These are phyloP conservation scores for Zaprionus ghesquierei DNA, from an alignment of 1,140 invertebrate species.

Conservation along the genomic window DNA sequence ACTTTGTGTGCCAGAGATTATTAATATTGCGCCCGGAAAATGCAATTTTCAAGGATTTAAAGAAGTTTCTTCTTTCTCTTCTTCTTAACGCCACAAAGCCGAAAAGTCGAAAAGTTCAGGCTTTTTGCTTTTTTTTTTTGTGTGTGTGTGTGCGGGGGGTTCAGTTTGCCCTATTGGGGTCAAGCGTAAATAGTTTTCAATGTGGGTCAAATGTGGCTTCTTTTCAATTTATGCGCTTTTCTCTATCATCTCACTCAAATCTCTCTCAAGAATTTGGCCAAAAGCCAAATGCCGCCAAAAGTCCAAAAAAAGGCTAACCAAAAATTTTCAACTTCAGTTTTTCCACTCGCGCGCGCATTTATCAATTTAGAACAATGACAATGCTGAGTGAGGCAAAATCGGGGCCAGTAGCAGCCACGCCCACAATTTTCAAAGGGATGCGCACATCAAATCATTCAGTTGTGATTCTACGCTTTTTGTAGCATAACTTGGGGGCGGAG, in stretches of 20 bases:
- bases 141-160: too few relatives aligned
- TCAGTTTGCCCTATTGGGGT: slow-evolving; percentile 14
- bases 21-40: slow-evolving; percentile 45
- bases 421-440: neutral
- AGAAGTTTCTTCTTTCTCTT: slow-evolving; percentile 6
- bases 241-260: slow-evolving; percentile 26
- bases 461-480: slow-evolving; percentile 19
- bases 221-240: slow-evolving; percentile 56
- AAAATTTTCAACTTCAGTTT: slow-evolving; percentile 21
- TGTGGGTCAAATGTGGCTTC: slow-evolving; percentile 50
- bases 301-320: neutral
- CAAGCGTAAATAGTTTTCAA: slow-evolving; percentile 33
- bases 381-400: neutral
- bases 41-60: slow-evolving; percentile 37
- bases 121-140: slow-evolving; percentile 3
- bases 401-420: neutral
- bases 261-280: slow-evolving; percentile 10
- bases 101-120: slow-evolving; percentile 15
- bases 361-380: slow-evolving; percentile 50
- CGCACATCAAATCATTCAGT: slow-evolving; percentile 22
- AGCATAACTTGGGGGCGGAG: neutral
- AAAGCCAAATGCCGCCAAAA: slow-evolving; percentile 17
- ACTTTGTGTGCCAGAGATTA: slow-evolving; percentile 30
- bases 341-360: slow-evolving; percentile 27
- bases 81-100: neutral